A percentile compares a stretch with the other conserved stretches of the same genome.
Evolutionary conservation across 2,113 vertebrate genomes (phyloP).

Genomic region (Arvicanthis niloticus): DNA sequence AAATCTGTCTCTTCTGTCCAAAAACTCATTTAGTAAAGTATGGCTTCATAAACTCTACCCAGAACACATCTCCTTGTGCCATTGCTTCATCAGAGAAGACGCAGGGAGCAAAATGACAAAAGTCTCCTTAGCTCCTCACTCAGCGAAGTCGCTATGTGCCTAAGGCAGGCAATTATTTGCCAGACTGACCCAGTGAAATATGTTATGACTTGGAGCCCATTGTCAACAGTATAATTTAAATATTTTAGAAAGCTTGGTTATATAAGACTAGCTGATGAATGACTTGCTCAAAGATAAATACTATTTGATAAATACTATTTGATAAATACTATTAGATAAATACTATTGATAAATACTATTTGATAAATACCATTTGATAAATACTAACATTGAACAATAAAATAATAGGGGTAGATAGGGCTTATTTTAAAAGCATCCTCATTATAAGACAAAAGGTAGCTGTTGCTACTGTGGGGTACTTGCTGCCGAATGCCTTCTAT

Average conservation of each 20-base stretch:
- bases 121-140: conserved; percentile 18
- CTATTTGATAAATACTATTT: conserved; percentile 63
- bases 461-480: not conserved
- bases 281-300: conserved; percentile 47
- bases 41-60: conserved; percentile 20
- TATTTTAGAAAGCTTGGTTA: conserved; percentile 64
- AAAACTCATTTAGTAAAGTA: conserved; percentile 12
- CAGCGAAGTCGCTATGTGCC: conserved; percentile 25
- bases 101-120: conserved; percentile 35
- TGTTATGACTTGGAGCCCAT: conserved; percentile 55
- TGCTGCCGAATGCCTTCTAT: not conserved
- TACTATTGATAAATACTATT: conserved; percentile 66
- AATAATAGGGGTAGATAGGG: conserved; percentile 46
- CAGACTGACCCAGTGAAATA: conserved; percentile 63
- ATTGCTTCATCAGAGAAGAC: conserved; percentile 14
- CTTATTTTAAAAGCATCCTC: conserved; percentile 32
- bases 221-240: conserved; percentile 62
- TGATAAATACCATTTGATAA: conserved; percentile 67
- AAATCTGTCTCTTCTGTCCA: conserved; percentile 38
- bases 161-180: conserved; percentile 51
- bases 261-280: conserved; percentile 43
- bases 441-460: conserved; percentile 38
- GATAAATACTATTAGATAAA: conserved; percentile 68
- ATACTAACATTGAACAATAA: conserved; percentile 61
- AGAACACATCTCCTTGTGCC: not conserved